phyloP scores from a whole-genome alignment of 2,888 invertebrate species.

The Acleris emargana region DNA sequence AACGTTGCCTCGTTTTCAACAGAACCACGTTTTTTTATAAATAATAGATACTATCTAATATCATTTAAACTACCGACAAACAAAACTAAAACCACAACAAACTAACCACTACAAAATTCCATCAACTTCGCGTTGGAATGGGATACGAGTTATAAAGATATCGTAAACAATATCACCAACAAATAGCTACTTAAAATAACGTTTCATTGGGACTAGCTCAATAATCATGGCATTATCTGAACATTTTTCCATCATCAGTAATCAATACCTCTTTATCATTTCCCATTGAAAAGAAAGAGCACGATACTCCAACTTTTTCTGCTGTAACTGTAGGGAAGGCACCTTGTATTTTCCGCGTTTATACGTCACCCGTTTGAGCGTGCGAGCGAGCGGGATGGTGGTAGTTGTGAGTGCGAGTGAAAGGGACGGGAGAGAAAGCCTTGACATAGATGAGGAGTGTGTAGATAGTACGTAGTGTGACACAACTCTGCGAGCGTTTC shows the following conservation, averaged over 20 bases:
- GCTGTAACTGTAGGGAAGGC: conserved; percentile 41
- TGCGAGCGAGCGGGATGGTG: conserved; percentile 49
- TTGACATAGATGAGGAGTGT: conserved; percentile 53
- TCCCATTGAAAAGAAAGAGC: conserved; percentile 15
- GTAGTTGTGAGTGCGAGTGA: conserved; percentile 46
- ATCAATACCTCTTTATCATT: conserved; percentile 13
- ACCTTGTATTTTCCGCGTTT: conserved; percentile 61
- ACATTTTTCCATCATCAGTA: not conserved
- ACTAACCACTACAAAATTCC: not conserved
- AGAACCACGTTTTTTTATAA: too few relatives aligned
- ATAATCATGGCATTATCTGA: conserved; percentile 25
- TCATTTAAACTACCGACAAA: too few relatives aligned
- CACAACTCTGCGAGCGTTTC: conserved; percentile 1
- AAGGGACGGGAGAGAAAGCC: conserved; percentile 55
- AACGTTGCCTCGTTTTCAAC: too few relatives aligned
- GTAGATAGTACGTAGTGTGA: conserved; percentile 20
- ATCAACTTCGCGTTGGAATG: not conserved
- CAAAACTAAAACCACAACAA: not conserved
- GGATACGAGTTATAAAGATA: not conserved
- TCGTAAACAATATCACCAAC: conserved; percentile 13
- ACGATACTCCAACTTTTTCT: conserved; percentile 12
- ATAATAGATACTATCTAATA: too few relatives aligned
- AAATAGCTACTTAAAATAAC: conserved; percentile 23
- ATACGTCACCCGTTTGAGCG: conserved; percentile 59
- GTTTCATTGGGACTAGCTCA: conserved; percentile 30